A percentile compares a stretch with the other conserved stretches of the same genome.
Evolutionary conservation across 1,140 invertebrate species (phyloP).

Genomic region (Camponotus floridanus): DNA sequence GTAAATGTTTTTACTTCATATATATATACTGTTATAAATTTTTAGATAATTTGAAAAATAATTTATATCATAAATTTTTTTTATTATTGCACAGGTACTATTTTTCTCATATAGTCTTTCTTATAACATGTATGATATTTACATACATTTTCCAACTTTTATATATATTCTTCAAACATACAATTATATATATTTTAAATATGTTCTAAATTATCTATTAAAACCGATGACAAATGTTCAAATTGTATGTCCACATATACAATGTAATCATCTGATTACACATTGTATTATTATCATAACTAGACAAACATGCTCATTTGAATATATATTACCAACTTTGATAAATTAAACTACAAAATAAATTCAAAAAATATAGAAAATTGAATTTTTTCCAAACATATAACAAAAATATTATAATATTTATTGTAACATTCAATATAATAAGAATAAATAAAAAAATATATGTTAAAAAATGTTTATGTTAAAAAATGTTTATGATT

Average conservation of each 20-base stretch:
- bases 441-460: background rate
- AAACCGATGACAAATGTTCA: background rate
- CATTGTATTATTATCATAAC: background rate
- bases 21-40: background rate
- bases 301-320: background rate
- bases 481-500: background rate
- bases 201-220: background rate
- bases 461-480: too few species aligned
- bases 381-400: background rate
- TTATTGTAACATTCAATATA: slow-evolving; percentile 1
- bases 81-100: slow-evolving; percentile 60
- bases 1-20: slow-evolving; percentile 23
- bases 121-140: slow-evolving; percentile 42
- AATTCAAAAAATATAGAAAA: slow-evolving; percentile 15
- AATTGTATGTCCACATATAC: background rate
- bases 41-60: slow-evolving; percentile 43
- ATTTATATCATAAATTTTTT: slow-evolving; percentile 13
- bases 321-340: background rate
- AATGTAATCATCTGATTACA: too few species aligned
- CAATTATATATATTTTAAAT: slow-evolving; percentile 28
- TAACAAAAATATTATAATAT: slow-evolving; percentile 26
- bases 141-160: slow-evolving; percentile 3
- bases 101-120: slow-evolving; percentile 29
- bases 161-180: slow-evolving; percentile 13
- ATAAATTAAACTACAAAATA: background rate